Evolutionary conservation across 2,113 vertebrate genomes (phyloP).

Genomic region (Pseudorectes ferrugineus): DNA sequence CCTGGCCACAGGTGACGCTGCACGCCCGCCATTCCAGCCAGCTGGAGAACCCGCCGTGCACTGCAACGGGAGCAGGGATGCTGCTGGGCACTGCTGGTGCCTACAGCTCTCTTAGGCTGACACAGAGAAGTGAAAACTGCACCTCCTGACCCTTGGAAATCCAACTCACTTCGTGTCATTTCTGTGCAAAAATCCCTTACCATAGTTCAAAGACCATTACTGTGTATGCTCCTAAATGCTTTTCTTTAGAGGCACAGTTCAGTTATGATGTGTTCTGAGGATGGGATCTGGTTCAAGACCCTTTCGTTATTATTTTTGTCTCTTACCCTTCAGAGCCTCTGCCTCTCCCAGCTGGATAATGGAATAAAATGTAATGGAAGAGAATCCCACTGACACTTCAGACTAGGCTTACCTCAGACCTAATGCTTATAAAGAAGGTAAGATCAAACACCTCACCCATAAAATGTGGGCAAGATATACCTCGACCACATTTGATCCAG

Average conservation of each 20-base stretch:
- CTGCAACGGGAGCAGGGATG: conserved; percentile 61
- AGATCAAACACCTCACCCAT: neutral
- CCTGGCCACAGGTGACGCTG: conserved; percentile 86
- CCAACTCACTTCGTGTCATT: accelerated
- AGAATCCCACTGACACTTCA: neutral
- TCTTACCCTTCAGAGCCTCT: neutral
- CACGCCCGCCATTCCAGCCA: conserved; percentile 90
- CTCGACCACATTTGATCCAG: neutral
- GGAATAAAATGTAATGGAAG: neutral
- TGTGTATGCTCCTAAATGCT: neutral
- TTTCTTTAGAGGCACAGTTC: neutral
- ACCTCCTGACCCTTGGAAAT: neutral
- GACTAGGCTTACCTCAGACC: neutral
- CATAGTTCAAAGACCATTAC: neutral
- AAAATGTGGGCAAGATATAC: neutral
- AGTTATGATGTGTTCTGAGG: neutral
- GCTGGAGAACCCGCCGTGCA: conserved; percentile 88
- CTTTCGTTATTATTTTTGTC: neutral
- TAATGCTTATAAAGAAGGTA: neutral
- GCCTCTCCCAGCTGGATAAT: neutral
- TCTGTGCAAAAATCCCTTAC: neutral
- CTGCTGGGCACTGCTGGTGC: neutral
- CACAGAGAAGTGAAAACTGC: neutral
- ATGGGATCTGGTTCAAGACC: neutral
- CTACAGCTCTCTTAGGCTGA: neutral